Conservation (phyloP, 2,888 invertebrate genomes). For the Andrena bicolor region DNA sequence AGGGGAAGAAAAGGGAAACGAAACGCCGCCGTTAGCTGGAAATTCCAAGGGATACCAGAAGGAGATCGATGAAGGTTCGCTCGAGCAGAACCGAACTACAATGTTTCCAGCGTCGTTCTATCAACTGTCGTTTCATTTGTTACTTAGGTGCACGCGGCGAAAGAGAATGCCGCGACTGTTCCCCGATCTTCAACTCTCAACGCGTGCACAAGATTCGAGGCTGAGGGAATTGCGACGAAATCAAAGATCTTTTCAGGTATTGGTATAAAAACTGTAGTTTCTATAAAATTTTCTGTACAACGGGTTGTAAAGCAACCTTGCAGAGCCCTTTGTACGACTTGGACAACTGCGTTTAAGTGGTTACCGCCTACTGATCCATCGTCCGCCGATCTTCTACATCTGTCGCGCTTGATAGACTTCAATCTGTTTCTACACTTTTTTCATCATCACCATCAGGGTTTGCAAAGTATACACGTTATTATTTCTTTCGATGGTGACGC, state of each 20-base stretch:
- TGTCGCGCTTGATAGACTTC: not conserved
- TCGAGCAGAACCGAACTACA: not conserved
- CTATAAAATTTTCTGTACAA: conserved; percentile 9
- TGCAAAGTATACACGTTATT: not conserved
- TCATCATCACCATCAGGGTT: not conserved
- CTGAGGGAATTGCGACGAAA: not conserved
- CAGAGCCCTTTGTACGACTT: not conserved
- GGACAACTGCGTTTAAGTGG: conserved; percentile 1
- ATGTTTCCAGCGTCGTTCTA: not conserved
- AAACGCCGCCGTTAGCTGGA: not conserved
- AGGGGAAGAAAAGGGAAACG: not conserved
- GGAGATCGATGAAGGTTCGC: conserved; percentile 4
- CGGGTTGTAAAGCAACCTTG: not conserved
- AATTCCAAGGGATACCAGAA: not conserved
- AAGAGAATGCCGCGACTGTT: not conserved
- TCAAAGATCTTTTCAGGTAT: not conserved
- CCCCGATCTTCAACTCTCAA: not conserved
- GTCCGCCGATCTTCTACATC: not conserved
- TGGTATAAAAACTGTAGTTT: conserved; percentile 10
- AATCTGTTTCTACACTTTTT: not conserved
- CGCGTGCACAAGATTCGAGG: not conserved
- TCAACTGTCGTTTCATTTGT: not conserved
- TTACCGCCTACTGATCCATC: not conserved
- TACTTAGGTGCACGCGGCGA: too few relatives aligned
- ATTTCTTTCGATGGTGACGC: not conserved